Percentiles rank a stretch among this genome's conserved stretches.
Evolutionary conservation across 2,888 invertebrate genomes (phyloP).

Genomic region (Synergus itoensis): DNA sequence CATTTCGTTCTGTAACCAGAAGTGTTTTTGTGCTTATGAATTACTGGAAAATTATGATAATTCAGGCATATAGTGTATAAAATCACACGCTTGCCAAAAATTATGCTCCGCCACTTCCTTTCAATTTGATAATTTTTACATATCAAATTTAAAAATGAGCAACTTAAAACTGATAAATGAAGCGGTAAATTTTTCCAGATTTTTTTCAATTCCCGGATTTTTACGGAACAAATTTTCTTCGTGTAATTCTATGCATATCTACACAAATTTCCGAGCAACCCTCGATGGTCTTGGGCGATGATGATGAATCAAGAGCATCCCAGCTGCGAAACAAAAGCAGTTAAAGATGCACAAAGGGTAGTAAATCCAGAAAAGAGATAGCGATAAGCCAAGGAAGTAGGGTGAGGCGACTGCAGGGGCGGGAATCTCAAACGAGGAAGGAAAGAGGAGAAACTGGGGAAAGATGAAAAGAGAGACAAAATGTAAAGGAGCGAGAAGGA

Average conservation of each 20-base stretch:
- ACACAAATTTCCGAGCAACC: neutral
- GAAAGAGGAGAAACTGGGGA: neutral
- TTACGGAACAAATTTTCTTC: too few species aligned
- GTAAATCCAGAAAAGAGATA: slow-evolving; percentile 39
- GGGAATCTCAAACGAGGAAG: neutral
- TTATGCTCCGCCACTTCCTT: neutral
- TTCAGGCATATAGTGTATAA: neutral
- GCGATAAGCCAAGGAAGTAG: slow-evolving; percentile 23
- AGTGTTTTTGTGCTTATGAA: slow-evolving; percentile 14
- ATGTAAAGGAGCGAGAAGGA: neutral
- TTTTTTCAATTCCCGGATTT: too few species aligned
- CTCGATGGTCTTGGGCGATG: neutral
- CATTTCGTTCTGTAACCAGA: neutral
- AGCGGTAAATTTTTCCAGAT: too few species aligned
- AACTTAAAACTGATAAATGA: too few species aligned
- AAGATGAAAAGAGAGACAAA: neutral
- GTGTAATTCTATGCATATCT: neutral
- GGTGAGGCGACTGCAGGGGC: slow-evolving; percentile 9
- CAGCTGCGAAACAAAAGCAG: slow-evolving; percentile 32
- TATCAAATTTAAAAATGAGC: too few species aligned
- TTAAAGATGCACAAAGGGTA: slow-evolving; percentile 40
- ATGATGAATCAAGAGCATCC: neutral
- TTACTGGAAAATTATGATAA: slow-evolving; percentile 29
- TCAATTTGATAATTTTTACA: too few species aligned
- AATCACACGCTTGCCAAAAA: neutral